Evolutionary conservation across 2,113 vertebrate species (phyloP).

Genomic region (Copsychus sechellarum): DNA sequence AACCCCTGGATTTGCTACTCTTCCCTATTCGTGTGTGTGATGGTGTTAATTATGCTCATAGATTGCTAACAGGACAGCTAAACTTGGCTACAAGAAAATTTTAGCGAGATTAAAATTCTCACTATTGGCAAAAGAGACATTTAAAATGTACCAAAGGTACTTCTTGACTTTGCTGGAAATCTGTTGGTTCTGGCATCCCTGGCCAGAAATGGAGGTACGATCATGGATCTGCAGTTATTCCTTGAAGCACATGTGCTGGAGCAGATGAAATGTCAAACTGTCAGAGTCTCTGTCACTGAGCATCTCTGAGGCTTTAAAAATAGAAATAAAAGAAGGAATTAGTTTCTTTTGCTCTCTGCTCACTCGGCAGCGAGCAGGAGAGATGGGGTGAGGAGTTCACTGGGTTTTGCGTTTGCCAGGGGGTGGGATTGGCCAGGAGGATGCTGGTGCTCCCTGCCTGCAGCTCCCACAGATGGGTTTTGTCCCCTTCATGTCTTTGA

Average conservation of each 20-base stretch:
- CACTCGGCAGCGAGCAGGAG: not conserved
- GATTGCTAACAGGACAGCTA: constrained; percentile 29
- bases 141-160: constrained; percentile 24
- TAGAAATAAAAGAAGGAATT: constrained; percentile 20
- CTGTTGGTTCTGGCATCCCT: constrained; percentile 57
- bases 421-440: not conserved
- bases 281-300: constrained; percentile 25
- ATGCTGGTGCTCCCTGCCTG: not conserved
- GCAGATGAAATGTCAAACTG: constrained; percentile 62
- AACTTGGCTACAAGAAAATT: constrained; percentile 38
- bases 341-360: not conserved
- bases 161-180: constrained; percentile 40
- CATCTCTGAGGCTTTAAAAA: constrained; percentile 9
- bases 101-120: not conserved
- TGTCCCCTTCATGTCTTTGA: not conserved
- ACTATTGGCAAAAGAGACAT: constrained; percentile 6
- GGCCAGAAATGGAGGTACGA: not conserved
- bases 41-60: constrained; percentile 31
- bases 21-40: not conserved
- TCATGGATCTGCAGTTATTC: not conserved
- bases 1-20: constrained; percentile 13
- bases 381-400: not conserved
- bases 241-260: constrained; percentile 43
- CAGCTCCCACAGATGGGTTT: not conserved
- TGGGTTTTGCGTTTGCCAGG: not conserved